Percentiles rank a stretch among this genome's conserved stretches.
phyloP scores from a whole-genome alignment of 2,888 invertebrate genomes.

The Thysanoteuthis rhombus region DNA sequence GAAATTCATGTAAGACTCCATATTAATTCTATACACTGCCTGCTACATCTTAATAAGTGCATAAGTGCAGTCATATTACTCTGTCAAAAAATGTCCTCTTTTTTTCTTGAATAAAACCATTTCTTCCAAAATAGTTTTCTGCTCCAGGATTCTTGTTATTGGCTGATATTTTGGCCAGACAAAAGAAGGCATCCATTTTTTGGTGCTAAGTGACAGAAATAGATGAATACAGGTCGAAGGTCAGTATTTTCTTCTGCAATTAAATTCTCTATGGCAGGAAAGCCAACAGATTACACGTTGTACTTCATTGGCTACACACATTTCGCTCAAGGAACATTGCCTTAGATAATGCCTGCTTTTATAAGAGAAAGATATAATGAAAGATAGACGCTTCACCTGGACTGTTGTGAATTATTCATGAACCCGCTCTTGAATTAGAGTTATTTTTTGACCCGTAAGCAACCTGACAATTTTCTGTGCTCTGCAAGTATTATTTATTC shows the following conservation, averaged over 20 bases:
- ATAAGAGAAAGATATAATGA: neutral
- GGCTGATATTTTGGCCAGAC: neutral
- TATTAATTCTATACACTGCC: neutral
- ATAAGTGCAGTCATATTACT: neutral
- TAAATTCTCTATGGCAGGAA: neutral
- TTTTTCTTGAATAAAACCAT: neutral
- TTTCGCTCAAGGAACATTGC: neutral
- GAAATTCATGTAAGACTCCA: too few species aligned
- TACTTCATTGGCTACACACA: neutral
- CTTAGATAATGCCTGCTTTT: neutral
- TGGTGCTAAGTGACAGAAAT: neutral
- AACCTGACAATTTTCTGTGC: neutral
- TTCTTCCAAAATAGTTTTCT: neutral
- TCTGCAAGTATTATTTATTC: neutral
- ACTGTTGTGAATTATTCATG: neutral
- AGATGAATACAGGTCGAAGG: neutral
- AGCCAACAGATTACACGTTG: neutral
- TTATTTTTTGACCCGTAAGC: neutral
- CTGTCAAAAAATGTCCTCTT: neutral
- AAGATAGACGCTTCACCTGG: neutral
- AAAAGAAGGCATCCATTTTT: neutral
- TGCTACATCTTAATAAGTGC: neutral
- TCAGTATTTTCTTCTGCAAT: neutral
- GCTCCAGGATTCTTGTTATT: neutral
- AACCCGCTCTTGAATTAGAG: neutral